phyloP scores from a whole-genome alignment of 2,888 invertebrate genomes.

The Ochlodes sylvanus region DNA sequence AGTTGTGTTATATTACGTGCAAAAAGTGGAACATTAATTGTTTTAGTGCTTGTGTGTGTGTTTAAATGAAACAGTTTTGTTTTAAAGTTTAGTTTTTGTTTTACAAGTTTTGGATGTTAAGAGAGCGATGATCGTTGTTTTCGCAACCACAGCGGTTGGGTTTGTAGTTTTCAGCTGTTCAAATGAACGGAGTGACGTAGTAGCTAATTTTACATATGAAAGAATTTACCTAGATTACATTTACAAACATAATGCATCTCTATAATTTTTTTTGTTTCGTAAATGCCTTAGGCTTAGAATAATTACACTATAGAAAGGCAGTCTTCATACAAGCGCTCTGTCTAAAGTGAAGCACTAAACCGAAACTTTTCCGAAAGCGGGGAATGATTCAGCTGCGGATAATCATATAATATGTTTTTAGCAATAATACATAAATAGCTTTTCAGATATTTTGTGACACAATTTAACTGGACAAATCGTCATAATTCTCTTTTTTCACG shows the following conservation, averaged over 20 bases:
- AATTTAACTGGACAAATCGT: no score
- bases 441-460: no score
- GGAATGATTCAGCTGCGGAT: no score
- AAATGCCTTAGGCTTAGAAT: neutral
- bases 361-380: no score
- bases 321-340: no score
- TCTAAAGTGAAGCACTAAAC: no score
- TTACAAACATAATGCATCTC: neutral
- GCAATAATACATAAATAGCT: no score
- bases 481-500: no score
- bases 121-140: conserved; percentile 38
- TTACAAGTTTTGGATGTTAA: conserved; percentile 9
- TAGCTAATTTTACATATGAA: conserved; percentile 11
- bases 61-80: conserved; percentile 14
- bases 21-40: conserved; percentile 10
- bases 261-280: conserved; percentile 1
- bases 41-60: conserved; percentile 4
- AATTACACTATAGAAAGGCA: no score
- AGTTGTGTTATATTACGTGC: conserved; percentile 1
- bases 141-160: conserved; percentile 28
- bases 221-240: conserved; percentile 3
- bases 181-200: conserved; percentile 32
- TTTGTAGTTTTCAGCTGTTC: conserved; percentile 42
- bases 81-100: conserved; percentile 15
- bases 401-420: no score